A percentile compares a stretch with the other conserved stretches of the same genome.
Evolutionary conservation across 2,113 vertebrate genomes (phyloP).

Genomic region (Centropristis striata): DNA sequence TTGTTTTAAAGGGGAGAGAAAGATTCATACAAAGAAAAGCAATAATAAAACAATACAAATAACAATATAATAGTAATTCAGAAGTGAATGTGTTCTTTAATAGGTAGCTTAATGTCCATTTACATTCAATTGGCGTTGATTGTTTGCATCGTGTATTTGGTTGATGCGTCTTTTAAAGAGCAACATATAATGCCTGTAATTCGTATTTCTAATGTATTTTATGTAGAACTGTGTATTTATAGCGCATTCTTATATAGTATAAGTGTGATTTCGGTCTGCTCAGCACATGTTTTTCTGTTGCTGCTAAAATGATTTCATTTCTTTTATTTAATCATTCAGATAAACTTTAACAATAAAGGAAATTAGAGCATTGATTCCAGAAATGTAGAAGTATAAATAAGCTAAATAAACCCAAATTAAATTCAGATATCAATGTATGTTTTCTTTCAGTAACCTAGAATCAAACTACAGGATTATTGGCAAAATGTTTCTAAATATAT

Average conservation of each 20-base stretch:
- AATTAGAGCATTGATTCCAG: not conserved
- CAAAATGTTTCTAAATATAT: not conserved
- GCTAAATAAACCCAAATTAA: not conserved
- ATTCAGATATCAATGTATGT: not conserved
- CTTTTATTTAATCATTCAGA: not conserved
- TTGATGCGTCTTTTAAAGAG: not conserved
- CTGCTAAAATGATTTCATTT: not conserved
- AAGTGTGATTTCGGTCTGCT: no score
- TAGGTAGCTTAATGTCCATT: not conserved
- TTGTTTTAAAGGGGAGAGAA: no score
- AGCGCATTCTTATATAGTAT: not conserved
- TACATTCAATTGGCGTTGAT: not conserved
- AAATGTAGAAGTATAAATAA: not conserved
- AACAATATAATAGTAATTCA: not conserved
- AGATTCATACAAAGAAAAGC: not conserved
- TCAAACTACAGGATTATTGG: not conserved
- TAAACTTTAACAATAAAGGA: fast-evolving
- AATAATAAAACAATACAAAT: not conserved
- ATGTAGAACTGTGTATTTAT: not conserved
- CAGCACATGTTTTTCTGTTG: not conserved
- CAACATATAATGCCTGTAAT: not conserved
- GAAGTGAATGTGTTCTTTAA: not conserved
- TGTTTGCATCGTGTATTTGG: not conserved
- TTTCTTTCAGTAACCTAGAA: not conserved
- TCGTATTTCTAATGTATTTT: not conserved